Conservation (phyloP, 2,113 vertebrate species). For the Embiotoca jacksoni region DNA sequence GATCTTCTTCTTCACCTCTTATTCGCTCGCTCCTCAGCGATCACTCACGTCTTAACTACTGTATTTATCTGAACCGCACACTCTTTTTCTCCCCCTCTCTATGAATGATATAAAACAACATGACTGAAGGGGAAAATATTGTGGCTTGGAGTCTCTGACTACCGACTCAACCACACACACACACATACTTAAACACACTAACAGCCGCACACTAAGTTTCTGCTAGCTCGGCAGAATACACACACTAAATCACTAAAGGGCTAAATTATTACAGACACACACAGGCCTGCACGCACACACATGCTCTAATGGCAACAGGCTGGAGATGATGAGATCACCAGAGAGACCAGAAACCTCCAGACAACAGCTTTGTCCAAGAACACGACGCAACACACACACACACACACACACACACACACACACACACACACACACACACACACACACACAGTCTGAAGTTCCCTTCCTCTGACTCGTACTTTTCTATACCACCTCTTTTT, state of each 20-base stretch:
- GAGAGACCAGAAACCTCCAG: conserved; percentile 83
- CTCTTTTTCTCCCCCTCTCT: conserved; percentile 47
- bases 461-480: conserved; percentile 5
- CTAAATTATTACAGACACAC: conserved; percentile 75
- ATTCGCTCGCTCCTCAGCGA: conserved; percentile 32
- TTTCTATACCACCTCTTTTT: neutral
- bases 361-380: conserved; percentile 82
- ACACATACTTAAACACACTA: conserved; percentile 43
- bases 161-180: conserved; percentile 63
- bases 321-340: conserved; percentile 85
- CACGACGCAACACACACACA: conserved; percentile 50
- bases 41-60: conserved; percentile 54
- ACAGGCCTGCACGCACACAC: conserved; percentile 27
- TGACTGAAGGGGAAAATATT: conserved; percentile 80
- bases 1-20: conserved; percentile 33
- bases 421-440: conserved; percentile 43
- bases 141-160: conserved; percentile 74
- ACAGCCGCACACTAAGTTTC: conserved; percentile 65
- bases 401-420: neutral
- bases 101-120: conserved; percentile 78
- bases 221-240: conserved; percentile 80
- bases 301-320: conserved; percentile 76
- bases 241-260: conserved; percentile 78
- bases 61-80: conserved; percentile 56
- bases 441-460: conserved; percentile 9